phyloP scores from a whole-genome alignment of 2,888 invertebrate species.

The Acanthosepion lycidas region DNA sequence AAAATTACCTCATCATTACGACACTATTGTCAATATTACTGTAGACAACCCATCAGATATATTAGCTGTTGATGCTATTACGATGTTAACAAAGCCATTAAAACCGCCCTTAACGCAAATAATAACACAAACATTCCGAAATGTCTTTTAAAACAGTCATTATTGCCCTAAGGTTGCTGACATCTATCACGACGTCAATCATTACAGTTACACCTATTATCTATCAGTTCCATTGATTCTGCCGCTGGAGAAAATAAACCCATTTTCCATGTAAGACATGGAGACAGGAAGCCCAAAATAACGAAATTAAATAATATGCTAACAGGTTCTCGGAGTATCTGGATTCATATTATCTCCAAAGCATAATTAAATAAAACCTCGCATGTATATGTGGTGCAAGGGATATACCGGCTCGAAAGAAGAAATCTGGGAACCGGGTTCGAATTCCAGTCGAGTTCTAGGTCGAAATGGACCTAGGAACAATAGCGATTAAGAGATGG shows the following conservation, averaged over 20 bases:
- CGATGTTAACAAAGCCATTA: not conserved
- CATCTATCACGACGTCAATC: conserved; percentile 4
- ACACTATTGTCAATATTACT: too few species aligned
- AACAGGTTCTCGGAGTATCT: not conserved
- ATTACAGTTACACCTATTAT: not conserved
- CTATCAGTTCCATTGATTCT: not conserved
- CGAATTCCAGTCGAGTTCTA: too few species aligned
- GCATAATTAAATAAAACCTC: not conserved
- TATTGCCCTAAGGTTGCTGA: not conserved
- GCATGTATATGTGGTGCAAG: not conserved
- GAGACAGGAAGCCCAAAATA: not conserved
- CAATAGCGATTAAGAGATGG: too few species aligned
- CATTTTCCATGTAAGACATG: not conserved
- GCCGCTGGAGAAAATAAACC: conserved; percentile 18
- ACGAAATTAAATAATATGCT: not conserved
- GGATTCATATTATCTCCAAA: not conserved
- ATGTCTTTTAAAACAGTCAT: not conserved
- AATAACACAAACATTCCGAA: not conserved
- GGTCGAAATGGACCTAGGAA: too few species aligned
- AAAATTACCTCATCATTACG: too few species aligned
- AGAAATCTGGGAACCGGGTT: too few species aligned
- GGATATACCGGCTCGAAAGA: too few species aligned
- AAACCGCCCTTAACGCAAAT: not conserved
- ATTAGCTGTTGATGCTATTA: not conserved
- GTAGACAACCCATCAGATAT: not conserved